Conservation (phyloP, 2,888 invertebrate species). For the Thera britannica region DNA sequence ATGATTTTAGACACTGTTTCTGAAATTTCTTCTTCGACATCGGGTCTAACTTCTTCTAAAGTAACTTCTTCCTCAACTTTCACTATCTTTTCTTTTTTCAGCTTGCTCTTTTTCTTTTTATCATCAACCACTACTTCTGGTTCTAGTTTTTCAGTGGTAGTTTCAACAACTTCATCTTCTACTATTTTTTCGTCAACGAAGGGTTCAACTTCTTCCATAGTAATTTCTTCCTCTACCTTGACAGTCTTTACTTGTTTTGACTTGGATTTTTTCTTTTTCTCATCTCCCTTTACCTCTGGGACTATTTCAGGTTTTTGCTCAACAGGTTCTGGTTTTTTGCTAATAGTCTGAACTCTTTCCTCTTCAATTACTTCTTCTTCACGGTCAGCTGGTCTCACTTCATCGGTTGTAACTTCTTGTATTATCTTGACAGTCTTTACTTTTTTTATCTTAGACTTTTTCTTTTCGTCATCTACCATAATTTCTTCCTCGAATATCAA, state of each 20-base stretch:
- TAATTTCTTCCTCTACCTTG: slow-evolving; percentile 6
- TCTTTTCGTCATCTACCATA: slow-evolving; percentile 18
- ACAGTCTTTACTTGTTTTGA: slow-evolving; percentile 11
- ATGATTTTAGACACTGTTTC: slow-evolving; percentile 53
- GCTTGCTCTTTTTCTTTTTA: slow-evolving; percentile 28
- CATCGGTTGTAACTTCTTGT: slow-evolving; percentile 51
- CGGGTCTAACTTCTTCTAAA: slow-evolving; percentile 23
- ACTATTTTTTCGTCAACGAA: not conserved
- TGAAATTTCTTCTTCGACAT: slow-evolving; percentile 27
- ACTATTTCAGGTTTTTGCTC: slow-evolving; percentile 5
- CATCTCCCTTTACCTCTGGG: not conserved
- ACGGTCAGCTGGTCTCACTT: slow-evolving; percentile 16
- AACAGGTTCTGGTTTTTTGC: slow-evolving; percentile 1
- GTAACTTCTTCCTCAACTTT: slow-evolving; percentile 52
- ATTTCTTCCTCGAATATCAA: slow-evolving; percentile 20
- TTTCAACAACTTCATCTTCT: slow-evolving; percentile 2
- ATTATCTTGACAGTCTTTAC: slow-evolving; percentile 44
- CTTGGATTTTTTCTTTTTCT: slow-evolving; percentile 13
- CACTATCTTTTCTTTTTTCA: slow-evolving; percentile 38
- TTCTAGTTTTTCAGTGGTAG: slow-evolving; percentile 4
- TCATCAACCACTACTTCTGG: slow-evolving; percentile 8
- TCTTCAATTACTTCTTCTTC: slow-evolving; percentile 36
- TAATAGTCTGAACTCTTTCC: slow-evolving; percentile 3
- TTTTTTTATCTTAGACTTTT: slow-evolving; percentile 26
- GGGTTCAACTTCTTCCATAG: slow-evolving; percentile 6